Evolutionary conservation across 1,140 invertebrate genomes (phyloP), one percentile per base, ranked within the genome.

Genomic region (Olivierus martensii): DNA sequence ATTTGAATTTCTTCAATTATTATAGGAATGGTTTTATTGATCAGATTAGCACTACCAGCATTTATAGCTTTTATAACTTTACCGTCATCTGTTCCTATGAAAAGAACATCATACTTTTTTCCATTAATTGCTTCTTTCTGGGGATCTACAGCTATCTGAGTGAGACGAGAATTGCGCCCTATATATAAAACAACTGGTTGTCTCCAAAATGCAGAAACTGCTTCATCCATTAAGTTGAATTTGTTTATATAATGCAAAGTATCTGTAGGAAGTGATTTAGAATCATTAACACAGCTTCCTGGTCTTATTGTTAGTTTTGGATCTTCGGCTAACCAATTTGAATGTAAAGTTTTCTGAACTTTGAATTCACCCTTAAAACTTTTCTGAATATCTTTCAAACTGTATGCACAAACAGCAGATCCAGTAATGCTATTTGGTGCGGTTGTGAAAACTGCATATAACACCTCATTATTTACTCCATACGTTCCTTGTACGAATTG

Each of bases 321-420:
- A n/a, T n/a, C n/a, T n/a, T n/a, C n/a, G n/a, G n/a, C n/a, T n/a
- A 94, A 69, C 93, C 93, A 98, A 66, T 93, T 90, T 19, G 88
- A 84, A 65, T 88, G 86, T 62, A 87, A 83, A 50, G 81, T 83
- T 64, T 89, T 80, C 71, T 95, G 91, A 21, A 86, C 86, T 72
- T 94, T 94, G 69, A 96, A 97, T 50, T 82, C 77, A 2, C 94
- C 91, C 62, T 91, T 81, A 69, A 98, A 98, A 18, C 87, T 82
- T 48, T 83, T 77, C 56, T 87, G 73, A 48, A 99, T 83, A 65
- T 88, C 88, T 59, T 81, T 67, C 73, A 96, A 82, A 19, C 80
- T 79, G 70, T 92, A 99, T n/a, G 90, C 88, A 73, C 95, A 99
- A 3, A 99, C 81, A 0, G 95, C 94, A 7, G 91, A 97, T 19